Conservation (phyloP, 2,113 vertebrate species). For the Tragelaphus buxtoni region DNA sequence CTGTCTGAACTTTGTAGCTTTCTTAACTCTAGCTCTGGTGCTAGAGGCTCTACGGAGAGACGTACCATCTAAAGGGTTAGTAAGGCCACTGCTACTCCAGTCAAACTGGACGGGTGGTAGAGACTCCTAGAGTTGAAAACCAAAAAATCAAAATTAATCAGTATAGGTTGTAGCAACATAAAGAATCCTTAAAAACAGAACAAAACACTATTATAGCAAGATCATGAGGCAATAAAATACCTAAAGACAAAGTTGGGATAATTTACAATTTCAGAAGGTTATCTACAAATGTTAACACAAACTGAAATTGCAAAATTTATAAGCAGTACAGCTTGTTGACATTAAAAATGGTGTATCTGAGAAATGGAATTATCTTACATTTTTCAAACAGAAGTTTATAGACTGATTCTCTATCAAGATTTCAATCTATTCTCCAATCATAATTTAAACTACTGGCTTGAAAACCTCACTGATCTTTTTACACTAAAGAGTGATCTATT, state of each 20-base stretch:
- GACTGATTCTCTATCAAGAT: conserved; percentile 9
- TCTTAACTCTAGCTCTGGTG: conserved; percentile 93
- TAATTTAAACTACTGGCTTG: conserved; percentile 24
- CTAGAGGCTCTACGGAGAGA: conserved; percentile 93
- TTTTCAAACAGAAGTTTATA: conserved; percentile 53
- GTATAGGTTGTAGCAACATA: conserved; percentile 79
- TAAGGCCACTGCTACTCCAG: conserved; percentile 99
- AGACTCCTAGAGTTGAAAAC: conserved; percentile 88
- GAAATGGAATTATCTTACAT: conserved; percentile 45
- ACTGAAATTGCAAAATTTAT: conserved; percentile 46
- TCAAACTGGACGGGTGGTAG: conserved; percentile 90
- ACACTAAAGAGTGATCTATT: background rate
- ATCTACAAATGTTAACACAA: conserved; percentile 45
- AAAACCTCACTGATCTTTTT: conserved; percentile 1
- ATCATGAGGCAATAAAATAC: conserved; percentile 63
- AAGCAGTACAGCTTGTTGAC: conserved; percentile 6
- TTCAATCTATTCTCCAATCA: conserved; percentile 23
- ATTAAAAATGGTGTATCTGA: background rate
- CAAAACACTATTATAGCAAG: conserved; percentile 54
- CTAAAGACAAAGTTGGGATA: conserved; percentile 41
- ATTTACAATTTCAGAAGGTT: conserved; percentile 48
- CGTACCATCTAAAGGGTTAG: conserved; percentile 96
- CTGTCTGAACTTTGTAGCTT: conserved; percentile 86
- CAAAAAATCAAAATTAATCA: conserved; percentile 85
- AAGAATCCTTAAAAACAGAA: conserved; percentile 71